phyloP scores from a whole-genome alignment of 1,140 invertebrate species.

The Aricia agestis region DNA sequence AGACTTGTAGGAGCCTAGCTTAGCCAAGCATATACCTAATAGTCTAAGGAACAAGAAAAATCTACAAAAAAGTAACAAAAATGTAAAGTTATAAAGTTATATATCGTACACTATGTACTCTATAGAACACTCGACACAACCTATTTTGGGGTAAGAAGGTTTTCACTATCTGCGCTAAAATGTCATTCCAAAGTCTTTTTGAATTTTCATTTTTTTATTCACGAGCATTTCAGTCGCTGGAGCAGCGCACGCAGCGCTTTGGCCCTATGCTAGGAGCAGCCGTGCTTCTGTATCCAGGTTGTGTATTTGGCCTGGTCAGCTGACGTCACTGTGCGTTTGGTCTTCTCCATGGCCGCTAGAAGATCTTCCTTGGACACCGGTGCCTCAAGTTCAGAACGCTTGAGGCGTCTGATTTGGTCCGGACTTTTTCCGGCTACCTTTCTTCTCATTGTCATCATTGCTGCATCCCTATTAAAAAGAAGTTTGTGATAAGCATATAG shows the following conservation, averaged over 20 bases:
- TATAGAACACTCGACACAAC: background rate
- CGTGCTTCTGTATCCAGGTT: slow-evolving; percentile 88
- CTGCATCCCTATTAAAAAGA: slow-evolving; percentile 87
- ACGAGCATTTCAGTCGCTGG: slow-evolving; percentile 40
- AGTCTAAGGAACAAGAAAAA: too few species aligned
- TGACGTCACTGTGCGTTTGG: slow-evolving; percentile 95
- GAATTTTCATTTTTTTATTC: background rate
- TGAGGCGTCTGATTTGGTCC: slow-evolving; percentile 93
- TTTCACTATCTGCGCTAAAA: background rate
- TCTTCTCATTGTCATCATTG: slow-evolving; percentile 98
- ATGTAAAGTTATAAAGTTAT: too few species aligned
- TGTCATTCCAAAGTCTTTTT: slow-evolving; percentile 7
- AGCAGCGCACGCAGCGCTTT: slow-evolving; percentile 61
- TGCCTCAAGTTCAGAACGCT: slow-evolving; percentile 95
- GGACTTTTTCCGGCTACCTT: slow-evolving; percentile 94
- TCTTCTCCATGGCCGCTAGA: slow-evolving; percentile 90
- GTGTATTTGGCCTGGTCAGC: slow-evolving; percentile 96
- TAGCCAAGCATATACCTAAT: too few species aligned
- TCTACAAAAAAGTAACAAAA: too few species aligned
- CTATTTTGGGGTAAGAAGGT: background rate
- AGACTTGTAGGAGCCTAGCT: too few species aligned
- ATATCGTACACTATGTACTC: too few species aligned
- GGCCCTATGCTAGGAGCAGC: slow-evolving; percentile 64
- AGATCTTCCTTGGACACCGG: slow-evolving; percentile 94
- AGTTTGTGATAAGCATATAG: background rate